Evolutionary conservation across 2,888 invertebrate species (phyloP), one percentile per base, ranked within the genome.

Genomic region (Schizaphis graminum): DNA sequence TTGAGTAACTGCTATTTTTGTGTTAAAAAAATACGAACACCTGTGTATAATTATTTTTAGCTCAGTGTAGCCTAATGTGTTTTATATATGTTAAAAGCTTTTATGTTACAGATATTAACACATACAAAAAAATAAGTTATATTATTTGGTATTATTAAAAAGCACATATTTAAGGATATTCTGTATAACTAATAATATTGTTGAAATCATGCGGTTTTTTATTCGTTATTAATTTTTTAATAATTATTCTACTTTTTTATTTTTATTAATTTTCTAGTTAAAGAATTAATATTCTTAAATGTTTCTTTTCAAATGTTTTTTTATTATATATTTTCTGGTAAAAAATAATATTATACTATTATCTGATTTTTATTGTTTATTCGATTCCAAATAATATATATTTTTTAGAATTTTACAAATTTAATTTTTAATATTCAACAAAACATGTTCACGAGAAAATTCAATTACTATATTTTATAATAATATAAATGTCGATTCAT

Each of bases 1-100:
- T 53, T 28, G 4, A 41, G 57, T 87, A 53, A n/a, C 13, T 44
- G 49, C 67, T 88, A 67, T 92, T 92, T 88, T 88, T 67, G 88
- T 88, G 35, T 92, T 93, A 28, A 89, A 11, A 88, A 53, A 88
- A 26, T 49, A 89, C 11, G 10, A 61, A 67, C 67, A 93, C 92
- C 92, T 89, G 92, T 44, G 28, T 77, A 77, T 93, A 56, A 77
- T 93, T 93, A 93, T 93, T 93, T 93, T 93, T 93, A 93, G 44
- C n/a, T 77, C 41, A 41, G 53, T 77, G 44, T 93, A 89, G n/a
- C 41, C 67, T 77, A 88, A 88, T 53, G 67, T 11, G 41, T 88
- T 4, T 77, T 35, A 77, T 35, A 8, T 41, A 35, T 5, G 21
- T 77, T 35, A 35, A 35, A 77, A 77, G 35, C 13, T 77, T 77